Evolutionary conservation across 2,113 vertebrate species (phyloP).

Genomic region (Recurvirostra avosetta): DNA sequence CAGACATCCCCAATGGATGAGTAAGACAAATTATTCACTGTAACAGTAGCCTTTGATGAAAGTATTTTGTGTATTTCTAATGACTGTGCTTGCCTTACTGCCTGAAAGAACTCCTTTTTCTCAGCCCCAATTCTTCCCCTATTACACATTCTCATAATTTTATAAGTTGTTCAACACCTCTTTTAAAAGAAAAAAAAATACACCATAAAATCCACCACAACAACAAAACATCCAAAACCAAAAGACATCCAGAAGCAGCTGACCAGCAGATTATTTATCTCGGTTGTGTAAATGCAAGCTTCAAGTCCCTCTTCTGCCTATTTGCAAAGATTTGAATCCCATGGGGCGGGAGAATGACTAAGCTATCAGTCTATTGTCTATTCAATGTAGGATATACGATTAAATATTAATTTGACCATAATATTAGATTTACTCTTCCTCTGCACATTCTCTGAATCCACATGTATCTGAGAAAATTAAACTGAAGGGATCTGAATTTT

Average conservation of each 20-base stretch:
- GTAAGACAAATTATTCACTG: slow-evolving; percentile 3
- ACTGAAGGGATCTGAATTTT: not conserved
- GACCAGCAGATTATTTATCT: not conserved
- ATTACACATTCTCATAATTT: not conserved
- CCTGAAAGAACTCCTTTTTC: not conserved
- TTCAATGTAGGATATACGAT: not conserved
- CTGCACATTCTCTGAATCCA: not conserved
- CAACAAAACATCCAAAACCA: not conserved
- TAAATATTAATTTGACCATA: not conserved
- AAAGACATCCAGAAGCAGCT: not conserved
- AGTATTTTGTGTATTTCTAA: not conserved
- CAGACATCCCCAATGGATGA: not conserved
- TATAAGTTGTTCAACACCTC: not conserved
- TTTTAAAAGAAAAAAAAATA: not conserved
- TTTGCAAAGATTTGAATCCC: not conserved
- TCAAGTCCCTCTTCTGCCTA: not conserved
- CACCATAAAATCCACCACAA: not conserved
- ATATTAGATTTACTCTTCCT: not conserved
- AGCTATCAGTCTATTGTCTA: not conserved
- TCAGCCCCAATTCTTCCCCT: not conserved
- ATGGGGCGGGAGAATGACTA: not conserved
- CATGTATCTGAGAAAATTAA: not conserved
- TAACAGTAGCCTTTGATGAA: not conserved
- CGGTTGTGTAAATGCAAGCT: not conserved
- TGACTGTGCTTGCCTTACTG: not conserved